Percentiles rank a stretch among this genome's conserved stretches.
These are phyloP conservation scores for Trematomus bernacchii DNA, from an alignment of 2,797 vertebrate species.

Conservation along the genomic window DNA sequence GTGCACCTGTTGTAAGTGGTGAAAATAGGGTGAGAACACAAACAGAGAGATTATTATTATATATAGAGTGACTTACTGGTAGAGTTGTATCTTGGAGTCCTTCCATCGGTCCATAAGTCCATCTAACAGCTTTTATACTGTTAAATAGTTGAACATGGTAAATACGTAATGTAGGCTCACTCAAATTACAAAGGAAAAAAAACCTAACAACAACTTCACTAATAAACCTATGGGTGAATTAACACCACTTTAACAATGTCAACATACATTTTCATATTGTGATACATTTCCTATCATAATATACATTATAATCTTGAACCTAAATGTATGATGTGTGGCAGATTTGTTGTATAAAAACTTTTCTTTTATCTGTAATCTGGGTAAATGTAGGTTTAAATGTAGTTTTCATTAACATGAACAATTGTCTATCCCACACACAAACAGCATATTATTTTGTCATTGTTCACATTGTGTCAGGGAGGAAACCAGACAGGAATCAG, in stretches of 20 bases:
- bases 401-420: not conserved
- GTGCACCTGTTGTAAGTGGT: slow-evolving; percentile 42
- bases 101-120: not conserved
- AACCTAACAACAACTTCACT: not conserved
- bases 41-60: slow-evolving; percentile 5
- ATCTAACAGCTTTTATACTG: not conserved
- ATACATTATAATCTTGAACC: not conserved
- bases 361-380: not conserved
- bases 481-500: slow-evolving; percentile 13
- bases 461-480: slow-evolving; percentile 8
- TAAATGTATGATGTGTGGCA: not conserved
- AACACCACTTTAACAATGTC: not conserved
- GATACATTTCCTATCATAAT: not conserved
- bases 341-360: not conserved
- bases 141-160: too few relatives aligned
- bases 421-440: not conserved
- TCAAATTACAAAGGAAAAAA: too few relatives aligned
- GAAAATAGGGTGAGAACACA: not conserved
- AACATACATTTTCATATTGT: not conserved
- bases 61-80: slow-evolving; percentile 17
- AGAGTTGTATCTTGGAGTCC: not conserved
- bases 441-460: not conserved
- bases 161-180: too few relatives aligned
- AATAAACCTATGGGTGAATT: not conserved
- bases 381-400: not conserved